A percentile compares a stretch with the other conserved stretches of the same genome.
phyloP scores from a whole-genome alignment of 1,140 invertebrate genomes.

The Lepidurus arcticus region DNA sequence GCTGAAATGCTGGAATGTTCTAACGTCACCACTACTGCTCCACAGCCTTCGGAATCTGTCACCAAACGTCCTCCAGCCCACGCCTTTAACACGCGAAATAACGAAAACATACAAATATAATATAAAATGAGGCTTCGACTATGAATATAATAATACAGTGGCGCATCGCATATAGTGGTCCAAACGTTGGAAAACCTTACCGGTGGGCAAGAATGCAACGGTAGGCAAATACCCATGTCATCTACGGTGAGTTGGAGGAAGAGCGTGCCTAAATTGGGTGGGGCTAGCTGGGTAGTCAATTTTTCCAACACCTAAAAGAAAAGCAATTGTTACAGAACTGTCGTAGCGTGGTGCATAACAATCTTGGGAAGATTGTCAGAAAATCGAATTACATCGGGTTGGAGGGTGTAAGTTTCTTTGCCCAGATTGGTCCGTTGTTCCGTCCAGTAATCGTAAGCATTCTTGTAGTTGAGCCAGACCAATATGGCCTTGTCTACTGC shows the following conservation, averaged over 20 bases:
- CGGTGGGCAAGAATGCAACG: slow-evolving; percentile 69
- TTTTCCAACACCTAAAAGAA: slow-evolving; percentile 59
- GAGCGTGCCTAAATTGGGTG: slow-evolving; percentile 60
- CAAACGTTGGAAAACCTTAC: too few relatives aligned
- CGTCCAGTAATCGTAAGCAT: slow-evolving; percentile 98
- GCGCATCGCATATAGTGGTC: too few relatives aligned
- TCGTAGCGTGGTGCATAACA: slow-evolving; percentile 32
- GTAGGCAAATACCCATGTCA: slow-evolving; percentile 93
- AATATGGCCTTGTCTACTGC: slow-evolving; percentile 94
- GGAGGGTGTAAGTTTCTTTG: slow-evolving; percentile 75
- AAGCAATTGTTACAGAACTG: slow-evolving; percentile 9
- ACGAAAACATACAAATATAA: slow-evolving; percentile 18
- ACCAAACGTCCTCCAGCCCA: slow-evolving; percentile 27
- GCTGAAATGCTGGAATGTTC: slow-evolving; percentile 90
- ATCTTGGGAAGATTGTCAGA: neutral
- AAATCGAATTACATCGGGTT: slow-evolving; percentile 40
- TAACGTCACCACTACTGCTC: slow-evolving; percentile 87
- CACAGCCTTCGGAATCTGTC: slow-evolving; percentile 67
- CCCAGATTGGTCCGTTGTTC: slow-evolving; percentile 84
- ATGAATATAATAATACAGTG: too few relatives aligned
- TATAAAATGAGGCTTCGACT: too few relatives aligned
- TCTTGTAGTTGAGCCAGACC: slow-evolving; percentile 97
- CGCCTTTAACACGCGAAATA: slow-evolving; percentile 13
- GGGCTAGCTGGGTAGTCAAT: slow-evolving; percentile 62
- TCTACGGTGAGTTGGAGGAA: slow-evolving; percentile 92